These are phyloP conservation scores for Sapajus apella DNA, from an alignment of 2,113 vertebrate species.

Conservation along the genomic window DNA sequence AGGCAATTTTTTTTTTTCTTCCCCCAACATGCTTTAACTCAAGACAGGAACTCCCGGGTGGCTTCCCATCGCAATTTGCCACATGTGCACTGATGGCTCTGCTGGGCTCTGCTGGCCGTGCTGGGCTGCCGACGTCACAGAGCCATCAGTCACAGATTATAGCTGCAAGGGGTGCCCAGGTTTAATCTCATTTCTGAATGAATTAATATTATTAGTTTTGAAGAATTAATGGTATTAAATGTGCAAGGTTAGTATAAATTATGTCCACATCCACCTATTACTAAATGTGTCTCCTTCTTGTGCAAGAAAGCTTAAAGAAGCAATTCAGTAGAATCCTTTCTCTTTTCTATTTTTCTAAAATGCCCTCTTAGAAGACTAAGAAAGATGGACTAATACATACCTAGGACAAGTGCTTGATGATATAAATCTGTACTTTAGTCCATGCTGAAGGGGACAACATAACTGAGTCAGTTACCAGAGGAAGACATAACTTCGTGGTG, in stretches of 20 bases:
- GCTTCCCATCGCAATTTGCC: conserved; percentile 61
- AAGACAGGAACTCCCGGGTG: conserved; percentile 49
- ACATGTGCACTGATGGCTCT: conserved; percentile 45
- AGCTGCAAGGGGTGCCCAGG: conserved; percentile 80
- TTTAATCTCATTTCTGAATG: conserved; percentile 87
- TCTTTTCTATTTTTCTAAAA: conserved; percentile 67
- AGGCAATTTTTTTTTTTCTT: not conserved
- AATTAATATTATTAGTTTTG: conserved; percentile 87
- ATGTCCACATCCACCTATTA: conserved; percentile 77
- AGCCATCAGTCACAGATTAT: conserved; percentile 83
- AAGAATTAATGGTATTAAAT: conserved; percentile 87
- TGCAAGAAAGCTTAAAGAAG: conserved; percentile 66
- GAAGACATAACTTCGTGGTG: not conserved
- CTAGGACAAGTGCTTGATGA: conserved; percentile 35
- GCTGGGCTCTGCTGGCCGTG: conserved; percentile 65
- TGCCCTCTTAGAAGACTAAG: conserved; percentile 70
- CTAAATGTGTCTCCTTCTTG: conserved; percentile 71
- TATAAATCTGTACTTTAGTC: not conserved
- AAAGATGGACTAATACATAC: conserved; percentile 13
- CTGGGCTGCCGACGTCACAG: conserved; percentile 54
- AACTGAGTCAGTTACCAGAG: not conserved
- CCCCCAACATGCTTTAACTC: conserved; percentile 62
- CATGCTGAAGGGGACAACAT: not conserved
- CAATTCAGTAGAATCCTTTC: conserved; percentile 31
- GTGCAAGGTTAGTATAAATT: conserved; percentile 83